Conservation (phyloP, 2,113 vertebrate genomes). For the Cygnus buccinator region DNA sequence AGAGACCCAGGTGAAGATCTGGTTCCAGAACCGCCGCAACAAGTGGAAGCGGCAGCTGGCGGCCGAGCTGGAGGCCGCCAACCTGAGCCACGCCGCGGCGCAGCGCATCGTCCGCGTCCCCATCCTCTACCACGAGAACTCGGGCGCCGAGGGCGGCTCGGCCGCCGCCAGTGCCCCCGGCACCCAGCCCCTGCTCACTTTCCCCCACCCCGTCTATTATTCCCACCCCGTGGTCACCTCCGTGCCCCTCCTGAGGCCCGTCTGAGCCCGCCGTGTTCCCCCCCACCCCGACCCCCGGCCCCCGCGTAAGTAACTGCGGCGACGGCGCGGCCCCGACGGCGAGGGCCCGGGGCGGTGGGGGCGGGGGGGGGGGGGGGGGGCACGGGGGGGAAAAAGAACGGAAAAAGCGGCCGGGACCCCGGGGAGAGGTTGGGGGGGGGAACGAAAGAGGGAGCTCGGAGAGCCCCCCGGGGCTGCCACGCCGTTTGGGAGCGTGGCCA, state of each 20-base stretch:
- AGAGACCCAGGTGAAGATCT: constrained; percentile 98
- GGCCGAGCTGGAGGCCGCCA: constrained; percentile 96
- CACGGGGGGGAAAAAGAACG: not conserved
- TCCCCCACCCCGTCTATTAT: constrained; percentile 95
- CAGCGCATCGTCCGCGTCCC: constrained; percentile 98
- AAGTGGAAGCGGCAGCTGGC: constrained; percentile 99
- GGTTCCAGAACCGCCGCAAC: constrained; percentile 99
- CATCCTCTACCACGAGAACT: constrained; percentile 98
- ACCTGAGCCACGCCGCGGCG: constrained; percentile 95
- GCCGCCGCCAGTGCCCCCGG: constrained; percentile 80
- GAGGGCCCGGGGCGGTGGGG: not conserved
- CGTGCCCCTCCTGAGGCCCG: constrained; percentile 93
- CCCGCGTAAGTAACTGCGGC: not conserved
- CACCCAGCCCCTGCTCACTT: constrained; percentile 94
- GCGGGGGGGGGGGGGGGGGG: not conserved
- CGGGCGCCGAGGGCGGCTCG: constrained; percentile 82
- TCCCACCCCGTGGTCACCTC: constrained; percentile 96
- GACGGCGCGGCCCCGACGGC: too few species aligned
- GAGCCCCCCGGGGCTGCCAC: constrained; percentile 29
- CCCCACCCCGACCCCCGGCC: too few species aligned
- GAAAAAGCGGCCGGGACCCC: too few species aligned
- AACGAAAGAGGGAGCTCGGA: not conserved
- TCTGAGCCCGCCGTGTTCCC: constrained; percentile 77
- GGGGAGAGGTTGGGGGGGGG: not conserved
- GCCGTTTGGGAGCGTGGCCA: constrained; percentile 44